Evolutionary conservation across 2,888 invertebrate genomes (phyloP).

Genomic region (Melieria picta): DNA sequence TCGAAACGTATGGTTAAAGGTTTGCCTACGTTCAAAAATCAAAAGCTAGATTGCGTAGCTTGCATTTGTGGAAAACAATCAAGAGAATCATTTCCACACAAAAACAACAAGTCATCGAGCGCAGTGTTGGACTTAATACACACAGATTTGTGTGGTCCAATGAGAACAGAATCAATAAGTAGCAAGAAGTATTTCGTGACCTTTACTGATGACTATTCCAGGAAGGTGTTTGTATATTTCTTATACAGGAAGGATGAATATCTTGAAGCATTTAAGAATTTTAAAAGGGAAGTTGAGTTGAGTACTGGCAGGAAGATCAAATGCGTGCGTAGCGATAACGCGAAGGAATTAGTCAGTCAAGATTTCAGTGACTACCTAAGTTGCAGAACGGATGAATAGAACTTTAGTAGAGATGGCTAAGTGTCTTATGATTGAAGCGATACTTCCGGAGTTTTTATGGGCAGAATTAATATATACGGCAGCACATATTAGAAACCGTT

Average conservation of each 20-base stretch:
- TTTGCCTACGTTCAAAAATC: too few species aligned
- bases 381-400: slow-evolving; percentile 11
- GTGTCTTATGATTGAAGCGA: slow-evolving; percentile 6
- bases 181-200: slow-evolving; percentile 39
- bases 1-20: too few species aligned
- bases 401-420: slow-evolving; percentile 4
- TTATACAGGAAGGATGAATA: slow-evolving; percentile 3
- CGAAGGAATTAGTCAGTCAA: background rate
- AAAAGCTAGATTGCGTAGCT: too few species aligned
- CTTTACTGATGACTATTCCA: slow-evolving; percentile 34
- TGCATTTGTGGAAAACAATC: too few species aligned
- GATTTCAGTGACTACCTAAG: slow-evolving; percentile 2
- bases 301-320: slow-evolving; percentile 13
- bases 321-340: background rate
- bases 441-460: background rate
- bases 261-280: background rate
- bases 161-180: slow-evolving; percentile 16
- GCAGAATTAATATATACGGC: slow-evolving; percentile 36
- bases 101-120: too few species aligned
- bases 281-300: slow-evolving; percentile 9
- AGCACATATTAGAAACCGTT: slow-evolving; percentile 29
- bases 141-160: too few species aligned
- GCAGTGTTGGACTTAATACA: too few species aligned
- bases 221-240: slow-evolving; percentile 11
- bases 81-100: too few species aligned